Evolutionary conservation across 2,113 vertebrate species (phyloP).

Genomic region (Sturnira hondurensis): DNA sequence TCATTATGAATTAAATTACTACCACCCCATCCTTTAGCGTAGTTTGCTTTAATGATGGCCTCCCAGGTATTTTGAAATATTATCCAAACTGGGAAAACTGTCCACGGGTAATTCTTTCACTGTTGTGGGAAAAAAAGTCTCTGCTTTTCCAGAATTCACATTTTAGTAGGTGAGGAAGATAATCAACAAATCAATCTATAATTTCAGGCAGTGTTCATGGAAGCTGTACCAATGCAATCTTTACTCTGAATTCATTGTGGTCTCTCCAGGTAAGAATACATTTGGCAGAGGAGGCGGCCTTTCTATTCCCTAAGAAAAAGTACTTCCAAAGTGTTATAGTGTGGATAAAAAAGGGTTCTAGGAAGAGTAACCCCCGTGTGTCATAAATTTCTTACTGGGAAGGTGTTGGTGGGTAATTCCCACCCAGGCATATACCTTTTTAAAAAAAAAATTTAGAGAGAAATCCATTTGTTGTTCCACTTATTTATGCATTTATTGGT

Average conservation of each 20-base stretch:
- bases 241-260: background rate
- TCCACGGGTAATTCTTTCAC: background rate
- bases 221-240: background rate
- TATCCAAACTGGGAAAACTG: background rate
- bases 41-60: background rate
- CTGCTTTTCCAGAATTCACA: background rate
- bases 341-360: background rate
- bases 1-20: background rate
- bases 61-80: background rate
- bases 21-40: background rate
- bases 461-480: no score
- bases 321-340: background rate
- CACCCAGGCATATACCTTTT: no score
- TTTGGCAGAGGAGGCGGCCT: background rate
- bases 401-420: no score
- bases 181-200: background rate
- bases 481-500: no score
- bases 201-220: background rate
- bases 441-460: no score
- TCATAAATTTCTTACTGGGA: background rate
- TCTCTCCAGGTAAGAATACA: background rate
- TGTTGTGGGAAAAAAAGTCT: background rate
- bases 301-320: background rate
- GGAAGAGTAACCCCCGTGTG: background rate
- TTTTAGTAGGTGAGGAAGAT: background rate